Base-by-base conservation (phyloP, 2,888 invertebrate genomes). In the Chymomyza procnemis region DNA sequence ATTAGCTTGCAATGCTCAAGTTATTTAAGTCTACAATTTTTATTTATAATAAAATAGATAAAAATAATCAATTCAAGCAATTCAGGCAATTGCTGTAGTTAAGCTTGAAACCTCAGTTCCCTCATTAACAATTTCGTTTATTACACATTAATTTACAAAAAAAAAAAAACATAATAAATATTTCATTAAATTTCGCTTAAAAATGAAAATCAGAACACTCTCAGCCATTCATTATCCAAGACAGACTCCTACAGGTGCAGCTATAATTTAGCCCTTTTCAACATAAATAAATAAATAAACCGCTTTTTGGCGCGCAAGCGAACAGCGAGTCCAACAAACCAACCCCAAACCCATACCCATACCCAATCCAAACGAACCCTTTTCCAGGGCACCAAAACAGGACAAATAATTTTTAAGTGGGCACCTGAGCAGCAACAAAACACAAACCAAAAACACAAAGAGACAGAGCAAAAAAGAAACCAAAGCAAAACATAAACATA, bases 271-370 rank as follows among this genome's bases (percentile, higher is more conserved):
- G 47, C 50, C 66, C 70, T 66, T 68, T 65, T 76, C 58, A 71
- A 66, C 69, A 73, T 75, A 87, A 86, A 86, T 77, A 84, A 74
- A 75, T 69, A 75, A 87, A 85, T 87, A 85, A 82, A 73, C 72
- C 77, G 87, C 76, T 86, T 86, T 71, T 69, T 71, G 67, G 64
- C 70, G 61, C 69, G 76, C 72, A 69, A 69, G 66, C 60, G 59
- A 64, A 64, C 69, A 67, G 41, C 61, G 54, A 26, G 61, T 9
- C n/a, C n/a, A n/a, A 54, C 65, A 30, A 59, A 71, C 61, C 59
- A 71, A n/a, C n/a, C 61, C 66, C 72, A 59, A 54, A 61, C 16
- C 61, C 60, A 59, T n/a, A 71, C 61, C 66, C 72, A 59, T 58
- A 61, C 16, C 61, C 60, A 59, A 41, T 22, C 14, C 34, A 34